Evolutionary conservation across 2,888 invertebrate genomes (phyloP).

Genomic region (Beris chalybata): DNA sequence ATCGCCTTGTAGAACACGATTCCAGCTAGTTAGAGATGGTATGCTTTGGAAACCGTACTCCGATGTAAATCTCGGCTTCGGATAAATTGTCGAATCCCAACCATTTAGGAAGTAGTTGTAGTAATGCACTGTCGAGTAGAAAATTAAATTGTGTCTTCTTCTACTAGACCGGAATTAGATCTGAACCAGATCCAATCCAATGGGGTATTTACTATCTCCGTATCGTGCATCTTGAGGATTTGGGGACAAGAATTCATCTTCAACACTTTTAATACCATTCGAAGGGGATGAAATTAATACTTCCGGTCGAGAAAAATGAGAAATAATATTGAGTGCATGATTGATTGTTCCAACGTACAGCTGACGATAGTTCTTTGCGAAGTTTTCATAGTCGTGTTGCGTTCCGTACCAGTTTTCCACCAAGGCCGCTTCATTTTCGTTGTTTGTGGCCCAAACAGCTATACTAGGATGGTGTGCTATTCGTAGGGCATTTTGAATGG

Average conservation of each 20-base stretch:
- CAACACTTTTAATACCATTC: constrained; percentile 74
- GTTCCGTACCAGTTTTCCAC: constrained; percentile 79
- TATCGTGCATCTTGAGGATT: constrained; percentile 78
- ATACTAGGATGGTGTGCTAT: constrained; percentile 86
- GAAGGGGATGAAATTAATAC: constrained; percentile 86
- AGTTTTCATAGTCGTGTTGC: constrained; percentile 57
- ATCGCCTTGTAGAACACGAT: constrained; percentile 60
- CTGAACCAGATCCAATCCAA: too few species aligned
- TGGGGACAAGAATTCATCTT: constrained; percentile 74
- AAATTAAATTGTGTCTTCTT: neutral
- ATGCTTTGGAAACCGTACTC: constrained; percentile 96
- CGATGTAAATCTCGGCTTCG: constrained; percentile 84
- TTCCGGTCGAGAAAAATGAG: constrained; percentile 50
- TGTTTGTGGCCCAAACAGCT: constrained; percentile 92
- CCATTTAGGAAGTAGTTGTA: constrained; percentile 83
- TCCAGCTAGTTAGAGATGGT: constrained; percentile 72
- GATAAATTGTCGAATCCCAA: constrained; percentile 79
- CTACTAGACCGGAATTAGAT: too few species aligned
- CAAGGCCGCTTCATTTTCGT: constrained; percentile 93
- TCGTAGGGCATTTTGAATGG: constrained; percentile 77
- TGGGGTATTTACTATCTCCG: constrained; percentile 74
- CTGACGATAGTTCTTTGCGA: constrained; percentile 75
- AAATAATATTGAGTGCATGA: constrained; percentile 56
- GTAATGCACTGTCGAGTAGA: constrained; percentile 70
- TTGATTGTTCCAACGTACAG: constrained; percentile 80